Evolutionary conservation across 2,888 invertebrate species (phyloP).

Genomic region (Notocelia uddmanniana): DNA sequence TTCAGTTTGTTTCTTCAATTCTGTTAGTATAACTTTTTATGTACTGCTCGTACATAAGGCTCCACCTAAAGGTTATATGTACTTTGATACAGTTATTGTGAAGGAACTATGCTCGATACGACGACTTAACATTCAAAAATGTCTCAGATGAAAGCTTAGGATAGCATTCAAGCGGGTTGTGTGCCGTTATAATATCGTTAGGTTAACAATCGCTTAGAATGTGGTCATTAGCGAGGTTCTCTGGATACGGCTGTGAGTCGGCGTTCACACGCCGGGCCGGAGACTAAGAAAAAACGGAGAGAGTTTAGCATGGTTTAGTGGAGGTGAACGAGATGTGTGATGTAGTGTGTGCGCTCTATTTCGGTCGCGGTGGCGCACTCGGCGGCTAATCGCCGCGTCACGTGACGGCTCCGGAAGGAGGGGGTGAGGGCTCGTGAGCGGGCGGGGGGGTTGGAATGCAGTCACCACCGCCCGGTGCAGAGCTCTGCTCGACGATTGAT

Average conservation of each 20-base stretch:
- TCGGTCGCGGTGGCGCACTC: slow-evolving; percentile 83
- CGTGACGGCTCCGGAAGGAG: slow-evolving; percentile 83
- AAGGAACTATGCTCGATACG: background rate
- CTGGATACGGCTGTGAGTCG: slow-evolving; percentile 43
- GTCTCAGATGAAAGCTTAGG: slow-evolving; percentile 22
- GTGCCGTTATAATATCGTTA: slow-evolving; percentile 38
- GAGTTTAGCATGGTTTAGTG: slow-evolving; percentile 71
- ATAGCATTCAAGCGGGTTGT: slow-evolving; percentile 26
- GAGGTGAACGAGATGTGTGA: slow-evolving; percentile 72
- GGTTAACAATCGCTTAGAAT: slow-evolving; percentile 46
- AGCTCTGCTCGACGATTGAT: slow-evolving; percentile 74
- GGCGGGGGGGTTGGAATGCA: slow-evolving; percentile 78
- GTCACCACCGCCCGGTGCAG: slow-evolving; percentile 72
- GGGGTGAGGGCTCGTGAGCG: slow-evolving; percentile 70
- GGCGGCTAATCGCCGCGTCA: slow-evolving; percentile 83
- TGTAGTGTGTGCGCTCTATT: slow-evolving; percentile 79
- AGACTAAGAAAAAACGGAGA: slow-evolving; percentile 64
- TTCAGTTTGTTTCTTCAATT: slow-evolving; percentile 35
- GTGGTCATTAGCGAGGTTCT: slow-evolving; percentile 42
- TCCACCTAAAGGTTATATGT: background rate
- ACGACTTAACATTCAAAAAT: slow-evolving; percentile 1
- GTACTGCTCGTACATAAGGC: slow-evolving; percentile 18
- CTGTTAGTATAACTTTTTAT: slow-evolving; percentile 22
- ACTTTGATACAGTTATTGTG: slow-evolving; percentile 14
- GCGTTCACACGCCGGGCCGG: slow-evolving; percentile 54